Percentiles rank a stretch among this genome's conserved stretches.
phyloP scores from a whole-genome alignment of 2,888 invertebrate species.

The Pimpla rufipes region DNA sequence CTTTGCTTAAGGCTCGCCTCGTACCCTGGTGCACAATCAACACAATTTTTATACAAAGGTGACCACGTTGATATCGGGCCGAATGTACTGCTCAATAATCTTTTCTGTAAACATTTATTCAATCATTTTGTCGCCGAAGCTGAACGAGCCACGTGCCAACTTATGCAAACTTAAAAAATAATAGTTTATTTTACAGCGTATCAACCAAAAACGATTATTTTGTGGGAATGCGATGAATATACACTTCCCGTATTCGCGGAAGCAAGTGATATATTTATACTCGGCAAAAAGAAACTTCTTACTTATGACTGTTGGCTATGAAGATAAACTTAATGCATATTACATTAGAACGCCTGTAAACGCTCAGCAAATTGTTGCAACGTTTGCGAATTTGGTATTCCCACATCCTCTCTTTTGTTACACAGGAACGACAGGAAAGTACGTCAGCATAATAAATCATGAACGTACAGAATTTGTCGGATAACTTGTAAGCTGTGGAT shows the following conservation, averaged over 20 bases:
- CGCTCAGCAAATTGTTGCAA: neutral
- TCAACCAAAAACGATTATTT: slow-evolving; percentile 42
- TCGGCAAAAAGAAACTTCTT: slow-evolving; percentile 41
- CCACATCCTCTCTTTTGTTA: slow-evolving; percentile 55
- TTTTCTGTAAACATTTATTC: slow-evolving; percentile 3
- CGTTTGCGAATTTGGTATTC: slow-evolving; percentile 48
- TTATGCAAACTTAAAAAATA: slow-evolving; percentile 28
- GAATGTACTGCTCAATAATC: slow-evolving; percentile 7
- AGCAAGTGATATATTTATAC: slow-evolving; percentile 60
- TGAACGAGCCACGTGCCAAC: slow-evolving; percentile 12
- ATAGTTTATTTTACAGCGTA: slow-evolving; percentile 33
- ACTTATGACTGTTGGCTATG: slow-evolving; percentile 51
- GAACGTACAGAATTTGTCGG: slow-evolving; percentile 53
- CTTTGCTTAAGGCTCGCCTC: slow-evolving; percentile 58
- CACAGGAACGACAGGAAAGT: slow-evolving; percentile 39
- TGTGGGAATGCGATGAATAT: slow-evolving; percentile 53
- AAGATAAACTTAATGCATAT: slow-evolving; percentile 62
- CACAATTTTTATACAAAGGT: slow-evolving; percentile 59
- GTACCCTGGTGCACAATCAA: slow-evolving; percentile 47
- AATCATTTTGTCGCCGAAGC: slow-evolving; percentile 8
- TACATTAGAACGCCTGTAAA: slow-evolving; percentile 7
- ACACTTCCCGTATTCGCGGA: slow-evolving; percentile 60
- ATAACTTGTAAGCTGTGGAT: neutral
- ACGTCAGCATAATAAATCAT: slow-evolving; percentile 53
- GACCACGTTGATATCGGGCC: slow-evolving; percentile 60